These are phyloP conservation scores for Drosophila ironensis DNA, from an alignment of 1,140 invertebrate genomes.

Conservation along the genomic window DNA sequence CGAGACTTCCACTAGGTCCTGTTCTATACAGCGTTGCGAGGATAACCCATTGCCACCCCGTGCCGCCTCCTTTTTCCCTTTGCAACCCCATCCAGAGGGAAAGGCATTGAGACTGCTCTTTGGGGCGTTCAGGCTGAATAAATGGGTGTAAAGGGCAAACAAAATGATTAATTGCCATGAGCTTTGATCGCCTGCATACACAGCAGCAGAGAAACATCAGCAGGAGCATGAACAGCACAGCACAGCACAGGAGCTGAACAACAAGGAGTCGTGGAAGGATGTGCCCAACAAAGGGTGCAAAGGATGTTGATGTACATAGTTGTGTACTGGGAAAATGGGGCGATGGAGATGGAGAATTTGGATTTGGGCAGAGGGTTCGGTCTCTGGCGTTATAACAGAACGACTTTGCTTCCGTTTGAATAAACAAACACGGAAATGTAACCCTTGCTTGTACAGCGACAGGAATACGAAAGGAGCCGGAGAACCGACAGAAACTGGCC, in stretches of 20 bases:
- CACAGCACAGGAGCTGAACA: slow-evolving; percentile 1
- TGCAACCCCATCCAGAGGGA: background rate
- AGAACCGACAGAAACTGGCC: slow-evolving; percentile 20
- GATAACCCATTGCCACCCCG: slow-evolving; percentile 36
- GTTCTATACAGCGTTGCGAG: slow-evolving; percentile 40
- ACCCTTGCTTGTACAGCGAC: slow-evolving; percentile 47
- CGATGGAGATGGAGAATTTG: too few relatives aligned
- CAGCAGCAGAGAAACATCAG: slow-evolving; percentile 38
- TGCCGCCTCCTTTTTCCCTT: background rate
- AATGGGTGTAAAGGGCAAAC: slow-evolving; percentile 80
- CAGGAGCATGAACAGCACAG: background rate
- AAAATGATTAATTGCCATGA: slow-evolving; percentile 82
- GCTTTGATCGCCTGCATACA: slow-evolving; percentile 81
- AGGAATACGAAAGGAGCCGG: background rate
- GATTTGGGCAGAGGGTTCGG: slow-evolving; percentile 1
- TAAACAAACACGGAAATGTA: slow-evolving; percentile 79
- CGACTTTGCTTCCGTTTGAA: slow-evolving; percentile 80
- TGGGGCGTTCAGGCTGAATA: slow-evolving; percentile 80
- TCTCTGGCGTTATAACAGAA: slow-evolving; percentile 76
- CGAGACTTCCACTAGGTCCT: slow-evolving; percentile 21
- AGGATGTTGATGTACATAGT: slow-evolving; percentile 57
- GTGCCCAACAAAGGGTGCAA: slow-evolving; percentile 72
- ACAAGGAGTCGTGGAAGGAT: slow-evolving; percentile 53
- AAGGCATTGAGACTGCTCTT: slow-evolving; percentile 47
- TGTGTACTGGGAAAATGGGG: slow-evolving; percentile 29